Percentiles rank a stretch among this genome's conserved stretches.
These are phyloP conservation scores for Cirrhinus molitorella DNA, from an alignment of 2,797 vertebrate species.

Conservation along the genomic window DNA sequence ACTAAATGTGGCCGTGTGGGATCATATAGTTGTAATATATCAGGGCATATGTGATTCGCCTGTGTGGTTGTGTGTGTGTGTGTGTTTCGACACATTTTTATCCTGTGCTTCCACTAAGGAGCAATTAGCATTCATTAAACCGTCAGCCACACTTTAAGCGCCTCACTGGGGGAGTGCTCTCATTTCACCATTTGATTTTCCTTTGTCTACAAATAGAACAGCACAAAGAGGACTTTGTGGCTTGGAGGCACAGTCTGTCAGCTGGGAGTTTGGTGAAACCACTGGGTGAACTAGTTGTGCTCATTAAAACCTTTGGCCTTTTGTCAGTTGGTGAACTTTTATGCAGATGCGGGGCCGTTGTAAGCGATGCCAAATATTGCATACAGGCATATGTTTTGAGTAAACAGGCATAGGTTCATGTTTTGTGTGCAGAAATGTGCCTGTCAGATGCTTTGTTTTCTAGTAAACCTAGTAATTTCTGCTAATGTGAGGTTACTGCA, in stretches of 20 bases:
- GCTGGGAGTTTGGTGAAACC: constrained; percentile 16
- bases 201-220: constrained; percentile 57
- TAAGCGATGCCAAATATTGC: neutral
- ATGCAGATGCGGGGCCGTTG: neutral
- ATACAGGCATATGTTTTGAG: neutral
- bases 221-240: constrained; percentile 32
- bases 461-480: neutral
- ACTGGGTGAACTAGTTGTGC: constrained; percentile 35
- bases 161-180: constrained; percentile 46
- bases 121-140: constrained; percentile 60
- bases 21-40: constrained; percentile 24
- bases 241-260: constrained; percentile 43
- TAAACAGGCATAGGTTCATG: neutral
- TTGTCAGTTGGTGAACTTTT: neutral
- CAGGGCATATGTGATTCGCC: constrained; percentile 1
- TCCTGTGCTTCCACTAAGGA: constrained; percentile 49
- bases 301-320: constrained; percentile 55
- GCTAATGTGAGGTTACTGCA: neutral
- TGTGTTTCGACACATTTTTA: constrained; percentile 34
- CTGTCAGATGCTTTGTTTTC: neutral
- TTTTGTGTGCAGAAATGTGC: neutral
- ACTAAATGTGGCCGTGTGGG: neutral
- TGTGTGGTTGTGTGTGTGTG: neutral
- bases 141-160: constrained; percentile 49
- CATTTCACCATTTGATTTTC: constrained; percentile 51